Evolutionary conservation across 1,140 invertebrate species (phyloP).

Genomic region (Aleiodes sp.): DNA sequence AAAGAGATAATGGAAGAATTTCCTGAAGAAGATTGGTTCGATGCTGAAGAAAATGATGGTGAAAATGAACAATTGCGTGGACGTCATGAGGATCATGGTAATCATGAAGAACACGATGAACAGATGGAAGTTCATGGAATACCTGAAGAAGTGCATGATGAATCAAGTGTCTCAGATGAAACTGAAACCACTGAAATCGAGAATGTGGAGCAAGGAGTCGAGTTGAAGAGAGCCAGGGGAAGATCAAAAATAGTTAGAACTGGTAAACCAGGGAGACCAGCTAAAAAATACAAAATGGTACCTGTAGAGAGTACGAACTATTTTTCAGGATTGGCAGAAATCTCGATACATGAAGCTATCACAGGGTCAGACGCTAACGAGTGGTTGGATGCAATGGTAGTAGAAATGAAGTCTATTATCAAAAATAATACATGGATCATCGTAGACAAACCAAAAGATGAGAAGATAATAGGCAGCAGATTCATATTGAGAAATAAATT

Average conservation of each 20-base stretch:
- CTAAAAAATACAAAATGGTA: not conserved
- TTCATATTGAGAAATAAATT: slow-evolving; percentile 12
- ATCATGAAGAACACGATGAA: not conserved
- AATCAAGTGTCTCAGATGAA: too few relatives aligned
- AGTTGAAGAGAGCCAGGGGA: not conserved
- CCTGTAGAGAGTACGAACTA: not conserved
- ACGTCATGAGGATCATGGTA: not conserved
- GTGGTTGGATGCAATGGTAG: not conserved
- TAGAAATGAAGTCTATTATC: slow-evolving; percentile 4
- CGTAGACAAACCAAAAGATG: not conserved
- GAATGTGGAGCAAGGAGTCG: too few relatives aligned
- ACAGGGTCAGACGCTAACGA: not conserved
- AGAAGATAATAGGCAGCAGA: not conserved
- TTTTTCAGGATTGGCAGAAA: not conserved
- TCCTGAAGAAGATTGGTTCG: slow-evolving; percentile 35
- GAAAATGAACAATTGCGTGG: not conserved
- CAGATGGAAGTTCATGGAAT: slow-evolving; percentile 21
- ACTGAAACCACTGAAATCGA: too few relatives aligned
- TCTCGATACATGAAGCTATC: not conserved
- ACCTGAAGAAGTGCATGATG: slow-evolving; percentile 24
- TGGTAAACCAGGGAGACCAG: not conserved
- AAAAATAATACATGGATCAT: slow-evolving; percentile 19
- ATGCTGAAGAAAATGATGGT: slow-evolving; percentile 32
- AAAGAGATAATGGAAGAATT: slow-evolving; percentile 34
- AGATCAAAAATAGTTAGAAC: not conserved